Evolutionary conservation across 1,140 invertebrate genomes (phyloP).

Genomic region (Stegodyphus mimosarum): DNA sequence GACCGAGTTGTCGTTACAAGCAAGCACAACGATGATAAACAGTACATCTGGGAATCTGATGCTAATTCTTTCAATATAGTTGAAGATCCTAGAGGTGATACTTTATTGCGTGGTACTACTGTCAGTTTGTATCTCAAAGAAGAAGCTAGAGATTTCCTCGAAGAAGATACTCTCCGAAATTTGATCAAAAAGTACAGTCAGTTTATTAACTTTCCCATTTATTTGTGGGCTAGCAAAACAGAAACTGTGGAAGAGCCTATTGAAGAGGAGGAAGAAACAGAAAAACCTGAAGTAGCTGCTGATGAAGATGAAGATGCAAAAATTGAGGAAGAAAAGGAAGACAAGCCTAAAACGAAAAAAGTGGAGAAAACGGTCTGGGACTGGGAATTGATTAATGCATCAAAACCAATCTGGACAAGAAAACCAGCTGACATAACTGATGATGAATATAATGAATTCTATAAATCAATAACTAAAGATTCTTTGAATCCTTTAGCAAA

Average conservation of each 20-base stretch:
- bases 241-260: constrained; percentile 86
- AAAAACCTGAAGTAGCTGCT: constrained; percentile 85
- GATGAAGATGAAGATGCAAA: constrained; percentile 71
- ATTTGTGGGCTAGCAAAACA: constrained; percentile 92
- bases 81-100: constrained; percentile 94
- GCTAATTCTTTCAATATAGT: constrained; percentile 86
- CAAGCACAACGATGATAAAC: constrained; percentile 94
- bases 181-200: constrained; percentile 98
- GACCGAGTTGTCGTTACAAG: constrained; percentile 90
- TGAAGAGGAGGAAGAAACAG: constrained; percentile 75
- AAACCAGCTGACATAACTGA: constrained; percentile 97
- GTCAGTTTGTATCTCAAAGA: constrained; percentile 92
- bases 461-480: constrained; percentile 98
- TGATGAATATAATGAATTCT: constrained; percentile 99
- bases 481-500: constrained; percentile 99
- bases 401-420: constrained; percentile 98
- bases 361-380: constrained; percentile 98
- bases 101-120: constrained; percentile 88
- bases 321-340: constrained; percentile 77
- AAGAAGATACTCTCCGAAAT: constrained; percentile 88
- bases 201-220: constrained; percentile 99
- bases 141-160: constrained; percentile 95
- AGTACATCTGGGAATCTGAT: constrained; percentile 99
- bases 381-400: constrained; percentile 93
- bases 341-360: constrained; percentile 88